Base-by-base conservation (phyloP, 2,797 vertebrate genomes). In the Eospalax fontanierii region DNA sequence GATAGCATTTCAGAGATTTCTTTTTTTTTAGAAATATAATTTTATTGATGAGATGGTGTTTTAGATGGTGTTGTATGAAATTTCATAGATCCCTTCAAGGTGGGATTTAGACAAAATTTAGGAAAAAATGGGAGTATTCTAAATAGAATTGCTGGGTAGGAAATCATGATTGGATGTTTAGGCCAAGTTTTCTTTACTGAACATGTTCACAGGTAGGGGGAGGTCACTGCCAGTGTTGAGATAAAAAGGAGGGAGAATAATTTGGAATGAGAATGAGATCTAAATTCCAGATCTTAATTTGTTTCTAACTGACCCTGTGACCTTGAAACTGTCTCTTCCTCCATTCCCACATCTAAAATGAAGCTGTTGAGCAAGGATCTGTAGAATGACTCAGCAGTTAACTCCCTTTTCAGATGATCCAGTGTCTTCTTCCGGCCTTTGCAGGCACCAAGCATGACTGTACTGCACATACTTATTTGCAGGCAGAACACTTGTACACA, bases 1-100 rank as follows among this genome's bases (percentile, higher is more conserved):
- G 10, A 21, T 71, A 83, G 11, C 40, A 24, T 89, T 95, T 95
- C 70, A 61, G 94, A 87, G 46, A n/a, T n/a, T n/a, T n/a, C n/a
- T n/a, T n/a, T n/a, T 50, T 87, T 90, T 94, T 95, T n/a, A 66
- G 38, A 90, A 97, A 87, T 87, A 83, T 24, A 81, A 71, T 87
- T 83, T 95, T 90, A 95, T 87, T 84, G 88, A 84, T 86, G 75
- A 96, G 79, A 16, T 89, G 24, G 30, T 61, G 38, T 68, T 28
- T 80, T 28, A 18, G 73, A 14, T 24, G 40, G n/a, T 85, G 88
- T 87, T 93, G 30, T 68, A 74, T 86, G 61, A 94, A 89, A 89
- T 90, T 92, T 92, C 76, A 90, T 79, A 70, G 82, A 93, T 78
- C 81, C 90, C 87, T 89, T 91, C 74, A 66, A 94, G 35, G 30